Percentiles rank a stretch among this genome's conserved stretches.
phyloP scores from a whole-genome alignment of 2,113 vertebrate species.

The Sphyrna mokarran region DNA sequence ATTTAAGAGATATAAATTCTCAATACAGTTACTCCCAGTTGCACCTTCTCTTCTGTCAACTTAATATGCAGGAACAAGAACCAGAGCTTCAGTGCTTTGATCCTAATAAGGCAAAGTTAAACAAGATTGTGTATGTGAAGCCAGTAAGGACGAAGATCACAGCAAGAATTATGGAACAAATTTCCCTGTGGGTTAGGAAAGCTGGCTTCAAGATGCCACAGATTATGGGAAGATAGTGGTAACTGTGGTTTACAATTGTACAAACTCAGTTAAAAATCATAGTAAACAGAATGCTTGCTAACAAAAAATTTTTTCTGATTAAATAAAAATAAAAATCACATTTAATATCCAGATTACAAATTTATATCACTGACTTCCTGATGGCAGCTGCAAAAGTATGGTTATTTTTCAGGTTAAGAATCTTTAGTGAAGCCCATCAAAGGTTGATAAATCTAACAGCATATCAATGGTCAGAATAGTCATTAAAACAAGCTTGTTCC shows the following conservation, averaged over 20 bases:
- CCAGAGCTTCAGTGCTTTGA: not conserved
- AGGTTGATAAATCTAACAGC: not conserved
- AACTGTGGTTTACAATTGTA: not conserved
- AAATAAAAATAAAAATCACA: not conserved
- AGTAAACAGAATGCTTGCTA: not conserved
- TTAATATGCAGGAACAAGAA: not conserved
- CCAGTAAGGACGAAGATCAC: not conserved
- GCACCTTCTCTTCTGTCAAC: not conserved
- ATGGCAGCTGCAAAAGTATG: not conserved
- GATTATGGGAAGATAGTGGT: not conserved
- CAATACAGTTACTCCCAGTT: not conserved
- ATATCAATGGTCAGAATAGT: not conserved
- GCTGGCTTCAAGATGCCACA: not conserved
- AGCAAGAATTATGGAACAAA: not conserved
- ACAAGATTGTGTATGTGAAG: not conserved
- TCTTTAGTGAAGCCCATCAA: not conserved
- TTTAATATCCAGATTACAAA: not conserved
- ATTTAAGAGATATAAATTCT: not conserved
- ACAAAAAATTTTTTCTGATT: not conserved
- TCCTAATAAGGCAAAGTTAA: slow-evolving; percentile 17
- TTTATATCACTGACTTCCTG: not conserved
- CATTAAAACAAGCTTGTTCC: not conserved
- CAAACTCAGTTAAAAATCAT: not conserved
- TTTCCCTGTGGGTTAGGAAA: not conserved
- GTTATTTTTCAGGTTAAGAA: not conserved